Evolutionary conservation across 2,113 vertebrate genomes (phyloP), one percentile per base, ranked within the genome.

Genomic region (Copsychus sechellarum): DNA sequence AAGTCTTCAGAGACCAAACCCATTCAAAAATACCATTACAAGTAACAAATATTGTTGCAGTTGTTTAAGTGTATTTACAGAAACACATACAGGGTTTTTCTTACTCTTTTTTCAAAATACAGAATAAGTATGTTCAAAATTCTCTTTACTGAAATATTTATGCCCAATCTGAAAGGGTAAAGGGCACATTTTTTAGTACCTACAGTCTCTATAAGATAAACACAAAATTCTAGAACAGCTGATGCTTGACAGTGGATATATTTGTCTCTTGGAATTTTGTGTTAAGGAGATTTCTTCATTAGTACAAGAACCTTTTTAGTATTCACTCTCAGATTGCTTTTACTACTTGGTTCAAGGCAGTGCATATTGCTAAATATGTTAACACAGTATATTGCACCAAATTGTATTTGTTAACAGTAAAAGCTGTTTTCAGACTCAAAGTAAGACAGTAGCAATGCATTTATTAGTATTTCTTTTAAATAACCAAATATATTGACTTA

Each of bases 231-330:
- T 79, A 73, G 62, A 94, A 93, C 92, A 96, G 97, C 96, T 98
- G 97, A 86, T 97, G 91, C 95, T 97, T 96, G 95, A 96, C 96
- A 97, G 90, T 96, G 76, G 86, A 94, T 91, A 86, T 96, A 95
- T 98, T 98, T 97, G 95, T 96, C 95, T 94, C 86, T 84, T 93
- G 87, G 96, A 97, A 96, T 95, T 95, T 97, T 96, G 65, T 95
- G 67, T 97, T 96, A 86, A 81, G 74, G 34, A 86, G 66, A 80
- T 94, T 97, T 95, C 83, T 97, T 97, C 82, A 93, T 92, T 95
- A 86, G 93, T 80, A 97, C 95, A 96, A 97, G 91, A 76, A 64
- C 53, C 88, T 90, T 97, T 97, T 96, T 96, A 97, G 92, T 94
- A 96, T 96, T 97, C 95, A 81, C 36, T 84, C 72, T 81, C 72